phyloP scores from a whole-genome alignment of 2,888 invertebrate species.

The Tromatobia lineatoria region DNA sequence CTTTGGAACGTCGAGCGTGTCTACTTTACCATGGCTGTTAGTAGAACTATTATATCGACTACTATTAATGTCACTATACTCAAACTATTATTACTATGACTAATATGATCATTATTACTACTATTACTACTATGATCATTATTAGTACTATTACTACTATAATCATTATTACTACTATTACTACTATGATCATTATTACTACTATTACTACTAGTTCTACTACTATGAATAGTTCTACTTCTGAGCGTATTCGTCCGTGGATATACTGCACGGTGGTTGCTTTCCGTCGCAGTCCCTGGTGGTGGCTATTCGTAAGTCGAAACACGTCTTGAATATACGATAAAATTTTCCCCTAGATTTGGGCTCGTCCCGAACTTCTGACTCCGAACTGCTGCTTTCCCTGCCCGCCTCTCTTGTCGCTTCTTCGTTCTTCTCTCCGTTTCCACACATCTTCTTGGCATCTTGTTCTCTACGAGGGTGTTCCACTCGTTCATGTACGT shows the following conservation, averaged over 20 bases:
- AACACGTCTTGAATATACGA: constrained; percentile 84
- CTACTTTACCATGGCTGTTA: constrained; percentile 9
- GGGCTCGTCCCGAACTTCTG: constrained; percentile 70
- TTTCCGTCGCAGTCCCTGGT: constrained; percentile 5
- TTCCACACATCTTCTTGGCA: constrained; percentile 30
- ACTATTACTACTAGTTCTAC: background rate
- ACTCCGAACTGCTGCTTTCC: constrained; percentile 45
- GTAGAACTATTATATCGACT: constrained; percentile 1
- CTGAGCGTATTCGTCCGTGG: constrained; percentile 39
- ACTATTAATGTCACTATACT: background rate
- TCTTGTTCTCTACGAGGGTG: background rate
- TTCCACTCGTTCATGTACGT: background rate
- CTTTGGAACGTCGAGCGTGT: constrained; percentile 27
- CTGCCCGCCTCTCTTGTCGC: constrained; percentile 85
- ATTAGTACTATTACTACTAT: background rate
- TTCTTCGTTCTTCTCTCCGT: constrained; percentile 30
- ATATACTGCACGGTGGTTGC: constrained; percentile 11
- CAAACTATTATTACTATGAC: constrained; percentile 2
- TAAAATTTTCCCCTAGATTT: constrained; percentile 83
- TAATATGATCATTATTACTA: constrained; percentile 1
- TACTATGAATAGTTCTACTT: background rate
- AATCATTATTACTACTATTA: background rate
- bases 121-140: background rate
- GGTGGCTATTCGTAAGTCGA: constrained; percentile 77
- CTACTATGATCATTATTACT: background rate